phyloP scores from a whole-genome alignment of 1,140 invertebrate species.

The Ditylenchus dipsaci region DNA sequence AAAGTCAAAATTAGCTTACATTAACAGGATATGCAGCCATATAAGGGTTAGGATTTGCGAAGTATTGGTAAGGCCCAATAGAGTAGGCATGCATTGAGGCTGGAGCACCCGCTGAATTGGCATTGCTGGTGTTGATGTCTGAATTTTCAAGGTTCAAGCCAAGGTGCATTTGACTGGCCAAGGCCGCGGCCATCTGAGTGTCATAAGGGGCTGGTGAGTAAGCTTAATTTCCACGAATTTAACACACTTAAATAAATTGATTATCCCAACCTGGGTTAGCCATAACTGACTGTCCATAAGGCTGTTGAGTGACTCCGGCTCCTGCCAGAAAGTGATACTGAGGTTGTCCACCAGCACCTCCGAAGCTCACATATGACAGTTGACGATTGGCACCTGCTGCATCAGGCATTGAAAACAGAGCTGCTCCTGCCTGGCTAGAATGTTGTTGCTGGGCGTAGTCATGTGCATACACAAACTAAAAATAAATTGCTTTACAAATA shows the following conservation, averaged over 20 bases:
- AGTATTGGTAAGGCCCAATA: constrained; percentile 6
- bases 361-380: constrained; percentile 7
- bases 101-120: background rate
- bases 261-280: background rate
- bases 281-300: background rate
- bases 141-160: background rate
- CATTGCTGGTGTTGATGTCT: background rate
- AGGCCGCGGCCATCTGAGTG: background rate
- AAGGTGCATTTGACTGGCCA: constrained; percentile 4
- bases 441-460: constrained; percentile 2
- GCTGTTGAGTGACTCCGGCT: background rate
- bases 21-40: constrained; percentile 7
- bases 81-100: background rate
- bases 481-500: too few species aligned
- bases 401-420: background rate
- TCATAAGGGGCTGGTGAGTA: background rate
- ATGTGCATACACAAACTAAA: constrained; percentile 1
- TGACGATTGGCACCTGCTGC: background rate
- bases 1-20: constrained; percentile 1
- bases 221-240: background rate
- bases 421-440: background rate
- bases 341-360: background rate
- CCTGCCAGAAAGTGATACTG: constrained; percentile 1
- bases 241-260: background rate
- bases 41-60: constrained; percentile 4